A percentile compares a stretch with the other conserved stretches of the same genome.
Conservation (phyloP, 2,113 vertebrate genomes). For the Oxyruncus cristatus region DNA sequence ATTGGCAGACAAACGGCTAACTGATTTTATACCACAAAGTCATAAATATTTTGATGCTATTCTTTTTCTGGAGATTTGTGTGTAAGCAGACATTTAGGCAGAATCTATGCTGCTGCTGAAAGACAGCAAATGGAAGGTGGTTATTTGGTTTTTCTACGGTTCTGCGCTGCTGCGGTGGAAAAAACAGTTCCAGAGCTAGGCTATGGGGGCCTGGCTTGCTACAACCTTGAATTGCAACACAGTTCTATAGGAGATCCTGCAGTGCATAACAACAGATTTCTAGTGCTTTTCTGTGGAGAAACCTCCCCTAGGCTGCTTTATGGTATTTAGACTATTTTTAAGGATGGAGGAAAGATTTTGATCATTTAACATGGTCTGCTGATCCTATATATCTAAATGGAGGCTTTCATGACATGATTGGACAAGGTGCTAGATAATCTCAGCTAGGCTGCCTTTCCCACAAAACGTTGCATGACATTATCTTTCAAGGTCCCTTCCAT, state of each 20-base stretch:
- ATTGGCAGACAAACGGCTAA: neutral
- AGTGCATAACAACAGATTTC: neutral
- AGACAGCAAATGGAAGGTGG: neutral
- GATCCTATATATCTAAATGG: neutral
- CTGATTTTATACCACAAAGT: neutral
- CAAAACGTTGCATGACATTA: neutral
- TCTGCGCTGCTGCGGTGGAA: neutral
- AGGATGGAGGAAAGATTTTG: neutral
- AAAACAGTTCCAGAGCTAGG: neutral
- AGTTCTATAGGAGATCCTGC: neutral
- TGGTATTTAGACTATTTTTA: neutral
- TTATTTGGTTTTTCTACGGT: neutral
- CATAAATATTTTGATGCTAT: neutral
- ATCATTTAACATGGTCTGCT: neutral
- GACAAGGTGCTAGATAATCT: neutral
- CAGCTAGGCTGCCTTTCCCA: neutral
- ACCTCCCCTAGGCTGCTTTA: neutral
- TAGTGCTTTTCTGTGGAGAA: accelerated
- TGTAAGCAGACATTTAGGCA: neutral
- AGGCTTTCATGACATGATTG: neutral
- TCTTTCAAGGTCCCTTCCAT: neutral
- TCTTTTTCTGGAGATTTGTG: neutral
- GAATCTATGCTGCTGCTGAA: neutral
- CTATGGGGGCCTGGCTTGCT: neutral
- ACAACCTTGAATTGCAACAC: neutral